Conservation (phyloP, 2,888 invertebrate species). For the Sphaerophoria taeniata region DNA sequence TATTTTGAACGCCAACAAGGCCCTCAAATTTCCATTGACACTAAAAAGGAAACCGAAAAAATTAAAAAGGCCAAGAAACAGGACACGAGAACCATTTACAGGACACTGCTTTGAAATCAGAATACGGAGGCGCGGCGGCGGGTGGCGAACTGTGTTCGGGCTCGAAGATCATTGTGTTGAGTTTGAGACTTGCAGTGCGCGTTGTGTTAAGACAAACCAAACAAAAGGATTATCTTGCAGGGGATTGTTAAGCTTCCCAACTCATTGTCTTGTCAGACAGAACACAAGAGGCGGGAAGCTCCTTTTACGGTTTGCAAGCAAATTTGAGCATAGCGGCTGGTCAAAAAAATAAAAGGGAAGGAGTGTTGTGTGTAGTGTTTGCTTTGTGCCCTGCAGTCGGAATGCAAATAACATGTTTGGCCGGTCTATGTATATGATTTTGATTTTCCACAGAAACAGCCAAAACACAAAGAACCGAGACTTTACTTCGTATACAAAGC, state of each 20-base stretch:
- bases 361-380: background rate
- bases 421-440: slow-evolving; percentile 24
- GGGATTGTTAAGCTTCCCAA: slow-evolving; percentile 31
- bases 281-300: slow-evolving; percentile 11
- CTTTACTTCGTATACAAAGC: background rate
- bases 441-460: slow-evolving; percentile 1
- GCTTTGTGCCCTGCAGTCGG: slow-evolving; percentile 37
- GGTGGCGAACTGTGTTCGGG: slow-evolving; percentile 53
- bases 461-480: background rate
- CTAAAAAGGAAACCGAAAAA: slow-evolving; percentile 32
- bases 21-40: slow-evolving; percentile 67
- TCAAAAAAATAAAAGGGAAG: slow-evolving; percentile 17
- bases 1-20: slow-evolving; percentile 18
- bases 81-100: slow-evolving; percentile 8
- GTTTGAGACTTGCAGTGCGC: background rate
- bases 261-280: background rate
- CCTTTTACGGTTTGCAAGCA: slow-evolving; percentile 44
- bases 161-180: slow-evolving; percentile 51
- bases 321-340: slow-evolving; percentile 42
- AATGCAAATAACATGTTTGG: slow-evolving; percentile 70
- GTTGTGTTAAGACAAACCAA: slow-evolving; percentile 47
- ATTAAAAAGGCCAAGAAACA: slow-evolving; percentile 8
- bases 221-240: slow-evolving; percentile 59
- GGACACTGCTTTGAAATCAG: slow-evolving; percentile 44
- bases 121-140: background rate